Conservation (phyloP, 2,113 vertebrate genomes). For the Sarotherodon lohbergeri region DNA sequence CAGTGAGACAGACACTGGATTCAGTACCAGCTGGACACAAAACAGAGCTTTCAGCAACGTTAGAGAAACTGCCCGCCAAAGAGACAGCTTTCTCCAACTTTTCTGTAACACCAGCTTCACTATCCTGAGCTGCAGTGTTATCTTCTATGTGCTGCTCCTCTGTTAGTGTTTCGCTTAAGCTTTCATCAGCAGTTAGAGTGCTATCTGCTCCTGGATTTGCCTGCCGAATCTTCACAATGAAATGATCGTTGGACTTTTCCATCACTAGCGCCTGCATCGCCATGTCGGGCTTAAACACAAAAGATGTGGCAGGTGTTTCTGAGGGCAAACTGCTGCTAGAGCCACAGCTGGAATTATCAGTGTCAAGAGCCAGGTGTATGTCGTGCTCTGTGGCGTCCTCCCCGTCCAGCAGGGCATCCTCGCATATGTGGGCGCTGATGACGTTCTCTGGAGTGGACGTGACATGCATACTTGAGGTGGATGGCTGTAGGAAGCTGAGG, state of each 20-base stretch:
- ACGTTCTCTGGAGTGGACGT: constrained; percentile 80
- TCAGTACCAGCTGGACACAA: background rate
- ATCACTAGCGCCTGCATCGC: constrained; percentile 95
- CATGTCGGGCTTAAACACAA: constrained; percentile 83
- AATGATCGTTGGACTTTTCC: constrained; percentile 95
- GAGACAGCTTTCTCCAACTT: background rate
- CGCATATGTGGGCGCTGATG: constrained; percentile 86
- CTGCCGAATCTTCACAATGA: constrained; percentile 90
- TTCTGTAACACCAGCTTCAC: background rate
- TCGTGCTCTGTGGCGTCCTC: constrained; percentile 93
- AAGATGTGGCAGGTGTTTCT: constrained; percentile 48
- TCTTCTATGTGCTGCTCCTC: background rate
- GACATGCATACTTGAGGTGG: background rate
- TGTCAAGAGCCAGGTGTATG: constrained; percentile 90
- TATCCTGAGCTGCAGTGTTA: background rate
- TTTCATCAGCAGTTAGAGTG: constrained; percentile 7
- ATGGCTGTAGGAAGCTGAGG: constrained; percentile 88
- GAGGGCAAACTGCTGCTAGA: constrained; percentile 77
- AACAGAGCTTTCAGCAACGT: background rate
- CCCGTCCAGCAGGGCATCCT: constrained; percentile 86
- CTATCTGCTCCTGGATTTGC: constrained; percentile 26
- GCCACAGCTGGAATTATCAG: constrained; percentile 87
- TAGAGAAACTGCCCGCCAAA: background rate
- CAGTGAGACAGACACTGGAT: background rate
- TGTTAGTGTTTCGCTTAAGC: background rate